These are phyloP conservation scores for Oostethus manadensis DNA, from an alignment of 2,113 vertebrate species.

Conservation along the genomic window DNA sequence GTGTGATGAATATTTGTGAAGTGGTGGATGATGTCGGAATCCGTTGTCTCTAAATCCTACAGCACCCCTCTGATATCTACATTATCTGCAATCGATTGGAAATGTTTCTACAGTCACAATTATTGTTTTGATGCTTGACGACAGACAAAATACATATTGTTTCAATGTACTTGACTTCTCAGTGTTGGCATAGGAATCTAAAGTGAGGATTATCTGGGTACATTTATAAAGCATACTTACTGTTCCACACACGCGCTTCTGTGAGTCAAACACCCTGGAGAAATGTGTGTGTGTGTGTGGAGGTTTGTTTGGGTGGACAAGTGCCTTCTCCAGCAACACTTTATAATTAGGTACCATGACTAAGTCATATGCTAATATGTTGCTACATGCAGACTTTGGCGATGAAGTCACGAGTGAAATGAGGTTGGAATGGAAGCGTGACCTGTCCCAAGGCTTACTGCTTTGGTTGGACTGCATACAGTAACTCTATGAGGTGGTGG, in stretches of 20 bases:
- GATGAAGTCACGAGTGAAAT: neutral
- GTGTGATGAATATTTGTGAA: too few relatives aligned
- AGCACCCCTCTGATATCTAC: too few relatives aligned
- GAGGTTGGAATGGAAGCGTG: neutral
- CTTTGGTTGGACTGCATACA: neutral
- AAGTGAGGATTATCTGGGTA: too few relatives aligned
- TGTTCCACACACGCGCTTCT: constrained; percentile 4
- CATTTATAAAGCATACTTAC: neutral
- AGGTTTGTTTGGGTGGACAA: constrained; percentile 4
- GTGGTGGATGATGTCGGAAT: too few relatives aligned
- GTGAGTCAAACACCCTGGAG: constrained; percentile 28
- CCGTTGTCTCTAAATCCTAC: too few relatives aligned
- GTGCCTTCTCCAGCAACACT: constrained; percentile 2
- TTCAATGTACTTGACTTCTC: neutral
- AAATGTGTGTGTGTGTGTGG: neutral
- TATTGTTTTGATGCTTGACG: too few relatives aligned
- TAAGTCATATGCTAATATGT: constrained; percentile 10
- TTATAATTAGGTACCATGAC: constrained; percentile 16
- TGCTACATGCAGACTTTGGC: neutral
- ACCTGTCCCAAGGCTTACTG: neutral
- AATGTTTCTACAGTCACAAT: too few relatives aligned
- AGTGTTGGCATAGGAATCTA: neutral
- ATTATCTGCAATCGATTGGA: too few relatives aligned
- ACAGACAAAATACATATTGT: neutral
- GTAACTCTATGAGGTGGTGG: neutral